Base-by-base conservation (phyloP, 2,797 vertebrate genomes). In the Galagoides demidoff region DNA sequence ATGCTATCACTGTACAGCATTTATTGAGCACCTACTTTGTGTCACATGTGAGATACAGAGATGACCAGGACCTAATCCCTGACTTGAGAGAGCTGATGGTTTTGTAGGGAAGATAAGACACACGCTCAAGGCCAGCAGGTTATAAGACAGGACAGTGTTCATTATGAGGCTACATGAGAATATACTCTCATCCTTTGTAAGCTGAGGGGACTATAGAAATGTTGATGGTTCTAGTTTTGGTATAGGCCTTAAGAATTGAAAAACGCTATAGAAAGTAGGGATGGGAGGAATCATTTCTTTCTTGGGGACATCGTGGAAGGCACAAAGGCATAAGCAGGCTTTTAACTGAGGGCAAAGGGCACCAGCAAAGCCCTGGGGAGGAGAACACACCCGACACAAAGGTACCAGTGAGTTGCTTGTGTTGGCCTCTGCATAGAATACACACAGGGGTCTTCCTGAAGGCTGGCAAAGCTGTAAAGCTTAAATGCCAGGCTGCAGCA, bases 251-350 rank as follows among this genome's bases (percentile, higher is more conserved):
- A 66, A 95, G 64, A 96, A 78, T 87, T 94, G 16, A 16, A 23
- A 55, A 88, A 49, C 92, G 34, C 23, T 74, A 1, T 64, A 78
- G 49, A 20, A 37, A 29, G 63, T 20, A 82, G 85, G 68, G 66
- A 93, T 88, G 20, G 12, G 25, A 93, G 16, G 63, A 71, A 23
- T 91, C 16, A 79, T 91, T 93, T 94, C 39, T 88, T 95, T 12
- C 57, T 85, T 85, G 49, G 57, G 23, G 49, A 13, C 49, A 70
- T 81, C 43, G n/a, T 74, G 52, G 34, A 90, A 95, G 43, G 37
- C 64, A 88, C 5, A 31, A 49, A 87, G 91, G 49, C 25, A 70
- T 45, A 31, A 74, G 3, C 43, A 37, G 34, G 13, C 39, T 89
- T 93, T 88, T 45, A 81, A 77, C 17, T 74, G 23, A 93, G 17